Conservation (phyloP, 2,113 vertebrate species). For the Syrmaticus mikado region DNA sequence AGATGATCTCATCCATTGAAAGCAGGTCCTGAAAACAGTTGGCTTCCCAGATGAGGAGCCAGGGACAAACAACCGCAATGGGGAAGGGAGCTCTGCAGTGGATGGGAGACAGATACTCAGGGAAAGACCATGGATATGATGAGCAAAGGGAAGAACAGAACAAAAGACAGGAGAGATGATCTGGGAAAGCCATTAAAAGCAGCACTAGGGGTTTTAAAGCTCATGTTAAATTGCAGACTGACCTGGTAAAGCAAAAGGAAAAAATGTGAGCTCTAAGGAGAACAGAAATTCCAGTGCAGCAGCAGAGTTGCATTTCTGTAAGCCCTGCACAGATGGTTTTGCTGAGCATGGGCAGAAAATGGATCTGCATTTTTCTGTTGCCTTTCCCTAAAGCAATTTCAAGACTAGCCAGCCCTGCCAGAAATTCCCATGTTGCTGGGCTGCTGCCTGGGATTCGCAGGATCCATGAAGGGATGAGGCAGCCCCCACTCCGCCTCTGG, state of each 20-base stretch:
- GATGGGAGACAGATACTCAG: not conserved
- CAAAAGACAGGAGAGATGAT: not conserved
- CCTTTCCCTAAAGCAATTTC: constrained; percentile 8
- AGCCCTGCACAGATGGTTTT: not conserved
- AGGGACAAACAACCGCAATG: not conserved
- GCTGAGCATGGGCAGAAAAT: not conserved
- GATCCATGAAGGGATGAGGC: not conserved
- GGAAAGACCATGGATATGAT: not conserved
- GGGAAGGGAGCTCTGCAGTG: not conserved
- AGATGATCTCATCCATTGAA: not conserved
- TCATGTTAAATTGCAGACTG: not conserved
- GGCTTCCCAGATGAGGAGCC: not conserved
- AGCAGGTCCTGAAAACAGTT: not conserved
- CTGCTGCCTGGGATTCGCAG: not conserved
- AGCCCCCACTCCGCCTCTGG: rapidly evolving
- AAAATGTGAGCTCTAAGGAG: constrained; percentile 16
- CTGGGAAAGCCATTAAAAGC: constrained; percentile 21
- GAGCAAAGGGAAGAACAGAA: not conserved
- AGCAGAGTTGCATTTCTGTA: not conserved
- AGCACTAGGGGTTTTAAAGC: not conserved
- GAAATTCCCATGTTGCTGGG: not conserved
- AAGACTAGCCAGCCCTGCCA: not conserved
- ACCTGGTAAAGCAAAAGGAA: not conserved
- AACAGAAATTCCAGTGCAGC: not conserved
- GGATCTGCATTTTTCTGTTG: not conserved